These are phyloP conservation scores for Nomada flava DNA, from an alignment of 2,888 invertebrate genomes.

Conservation along the genomic window DNA sequence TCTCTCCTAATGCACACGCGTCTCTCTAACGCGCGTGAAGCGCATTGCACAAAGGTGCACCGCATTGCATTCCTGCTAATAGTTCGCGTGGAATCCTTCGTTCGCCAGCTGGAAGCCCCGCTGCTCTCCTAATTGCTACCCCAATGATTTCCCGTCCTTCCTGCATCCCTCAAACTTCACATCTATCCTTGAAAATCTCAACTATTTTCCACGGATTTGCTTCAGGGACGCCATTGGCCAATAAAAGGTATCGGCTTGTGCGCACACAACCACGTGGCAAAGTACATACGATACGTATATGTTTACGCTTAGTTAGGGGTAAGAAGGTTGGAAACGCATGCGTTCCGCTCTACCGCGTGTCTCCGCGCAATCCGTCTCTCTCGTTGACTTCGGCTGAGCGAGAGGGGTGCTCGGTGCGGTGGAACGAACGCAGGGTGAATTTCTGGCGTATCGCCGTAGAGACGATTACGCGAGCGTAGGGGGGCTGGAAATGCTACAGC, in stretches of 20 bases:
- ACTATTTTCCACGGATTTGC: neutral
- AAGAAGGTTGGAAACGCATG: conserved; percentile 38
- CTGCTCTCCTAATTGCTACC: conserved; percentile 1
- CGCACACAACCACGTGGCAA: neutral
- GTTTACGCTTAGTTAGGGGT: neutral
- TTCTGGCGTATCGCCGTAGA: conserved; percentile 69
- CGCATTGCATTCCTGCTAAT: conserved; percentile 28
- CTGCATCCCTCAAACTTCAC: neutral
- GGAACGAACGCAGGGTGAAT: conserved; percentile 66
- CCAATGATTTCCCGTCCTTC: neutral
- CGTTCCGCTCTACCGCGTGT: conserved; percentile 57
- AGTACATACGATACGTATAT: neutral
- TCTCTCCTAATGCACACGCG: conserved; percentile 12
- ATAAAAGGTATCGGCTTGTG: neutral
- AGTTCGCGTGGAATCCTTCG: conserved; percentile 1
- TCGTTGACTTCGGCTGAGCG: conserved; percentile 22
- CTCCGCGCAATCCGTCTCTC: conserved; percentile 16
- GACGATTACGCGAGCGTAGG: conserved; percentile 64
- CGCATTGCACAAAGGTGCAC: conserved; percentile 21
- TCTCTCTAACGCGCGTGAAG: conserved; percentile 15
- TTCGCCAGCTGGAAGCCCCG: neutral
- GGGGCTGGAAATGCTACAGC: conserved; percentile 48
- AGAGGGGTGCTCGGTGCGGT: conserved; percentile 37
- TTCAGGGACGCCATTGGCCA: neutral
- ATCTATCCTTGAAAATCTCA: too few relatives aligned